Conservation (phyloP, 2,113 vertebrate species). For the Megalops atlanticus region DNA sequence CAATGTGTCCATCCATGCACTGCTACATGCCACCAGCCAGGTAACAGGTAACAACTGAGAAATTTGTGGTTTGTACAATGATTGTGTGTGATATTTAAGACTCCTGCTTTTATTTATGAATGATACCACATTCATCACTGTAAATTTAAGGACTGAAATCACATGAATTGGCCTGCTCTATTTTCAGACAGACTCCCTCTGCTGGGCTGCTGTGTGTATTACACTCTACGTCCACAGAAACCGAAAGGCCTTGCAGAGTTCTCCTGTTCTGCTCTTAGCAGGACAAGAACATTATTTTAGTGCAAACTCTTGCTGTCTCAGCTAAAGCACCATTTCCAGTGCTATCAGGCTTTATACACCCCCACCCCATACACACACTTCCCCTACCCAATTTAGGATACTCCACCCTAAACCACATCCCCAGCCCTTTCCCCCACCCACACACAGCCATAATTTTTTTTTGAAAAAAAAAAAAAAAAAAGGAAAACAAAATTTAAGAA, state of each 20-base stretch:
- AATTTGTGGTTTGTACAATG: neutral
- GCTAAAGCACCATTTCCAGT: conserved; percentile 77
- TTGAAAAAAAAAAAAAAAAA: conserved; percentile 44
- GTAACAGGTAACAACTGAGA: neutral
- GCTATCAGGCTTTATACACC: conserved; percentile 72
- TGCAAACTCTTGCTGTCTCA: conserved; percentile 79
- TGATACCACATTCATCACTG: neutral
- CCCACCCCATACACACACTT: conserved; percentile 56
- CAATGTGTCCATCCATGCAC: neutral
- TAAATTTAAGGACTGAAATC: neutral
- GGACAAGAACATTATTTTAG: conserved; percentile 75
- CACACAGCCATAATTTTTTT: conserved; percentile 50
- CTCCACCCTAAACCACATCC: conserved; percentile 60
- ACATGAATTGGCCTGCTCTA: neutral
- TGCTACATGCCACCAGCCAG: neutral
- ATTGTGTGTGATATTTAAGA: neutral
- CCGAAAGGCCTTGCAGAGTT: conserved; percentile 64
- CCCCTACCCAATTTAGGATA: conserved; percentile 33
- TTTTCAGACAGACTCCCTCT: neutral
- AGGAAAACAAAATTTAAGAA: conserved; percentile 34
- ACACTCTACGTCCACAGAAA: conserved; percentile 61
- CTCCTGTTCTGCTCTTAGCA: conserved; percentile 62
- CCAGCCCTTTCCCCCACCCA: conserved; percentile 35
- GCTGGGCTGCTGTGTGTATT: conserved; percentile 29
- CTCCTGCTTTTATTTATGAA: neutral